Base-by-base conservation (phyloP, 2,888 invertebrate species). In the Idaea biselata region DNA sequence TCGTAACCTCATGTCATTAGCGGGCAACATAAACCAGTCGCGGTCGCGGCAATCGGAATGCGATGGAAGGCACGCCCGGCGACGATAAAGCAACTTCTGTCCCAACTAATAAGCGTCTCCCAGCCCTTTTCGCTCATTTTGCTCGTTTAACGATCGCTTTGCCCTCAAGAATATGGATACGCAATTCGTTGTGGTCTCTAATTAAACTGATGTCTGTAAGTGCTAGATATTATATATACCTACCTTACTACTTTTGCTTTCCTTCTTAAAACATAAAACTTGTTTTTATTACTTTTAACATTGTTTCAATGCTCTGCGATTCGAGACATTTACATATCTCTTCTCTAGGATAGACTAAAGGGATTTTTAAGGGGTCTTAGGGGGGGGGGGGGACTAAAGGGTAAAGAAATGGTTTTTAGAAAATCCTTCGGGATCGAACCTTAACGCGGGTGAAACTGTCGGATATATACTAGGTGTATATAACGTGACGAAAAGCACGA, bases 1-100 rank as follows among this genome's bases (percentile, higher is more conserved):
- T 88, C 84, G 82, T 85, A 80, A 81, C 78, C 79, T 76, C 76
- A 80, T 88, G 86, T 89, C 89, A 88, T 89, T 89, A 88, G 89
- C 79, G 79, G 78, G 73, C 71, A 69, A 82, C 86, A 84, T 88
- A 89, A 89, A 88, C 68, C 66, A 73, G 84, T 81, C 82, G 80
- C 84, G 87, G 84, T 84, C 82, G 83, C 71, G 69, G 82, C 78
- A 72, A 79, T 72, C 74, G 90, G 90, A 89, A 91, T 91, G 89
- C 85, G 83, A 70, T 73, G 73, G 65, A 73, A 78, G 81, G 89
- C 90, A 91, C 90, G 90, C 82, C 75, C 84, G 79, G 64, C 60
- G 68, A 63, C 77, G 75, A 80, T 80, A 80, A 79, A 81, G 75
- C 73, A 75, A 77, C 80, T 81, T 76, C 78, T 79, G 81, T 80